Percentiles rank a stretch among this genome's conserved stretches.
Evolutionary conservation across 2,888 invertebrate species (phyloP).

Genomic region (Proisotoma minuta): DNA sequence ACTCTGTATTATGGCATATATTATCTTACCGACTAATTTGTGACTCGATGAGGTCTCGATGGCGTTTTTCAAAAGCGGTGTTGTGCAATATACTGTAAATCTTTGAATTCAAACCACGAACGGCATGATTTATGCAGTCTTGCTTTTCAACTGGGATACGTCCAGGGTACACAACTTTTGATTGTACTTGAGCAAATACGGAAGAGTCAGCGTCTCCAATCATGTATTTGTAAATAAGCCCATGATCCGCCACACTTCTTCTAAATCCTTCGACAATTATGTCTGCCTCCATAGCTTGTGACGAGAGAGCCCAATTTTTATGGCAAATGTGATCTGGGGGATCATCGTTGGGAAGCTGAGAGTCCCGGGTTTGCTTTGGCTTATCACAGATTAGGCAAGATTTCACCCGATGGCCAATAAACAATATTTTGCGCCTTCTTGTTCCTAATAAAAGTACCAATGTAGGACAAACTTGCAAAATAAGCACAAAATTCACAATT

Average conservation of each 20-base stretch:
- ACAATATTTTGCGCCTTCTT: conserved; percentile 13
- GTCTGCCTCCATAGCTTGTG: conserved; percentile 18
- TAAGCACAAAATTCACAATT: not conserved
- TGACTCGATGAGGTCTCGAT: not conserved
- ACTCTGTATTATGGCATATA: not conserved
- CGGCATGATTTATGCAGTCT: conserved; percentile 30
- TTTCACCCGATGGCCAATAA: conserved; percentile 4
- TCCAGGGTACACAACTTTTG: conserved; percentile 11
- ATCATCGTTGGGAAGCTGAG: not conserved
- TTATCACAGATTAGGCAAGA: conserved; percentile 11
- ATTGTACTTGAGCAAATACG: conserved; percentile 14
- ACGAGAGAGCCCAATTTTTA: conserved; percentile 16
- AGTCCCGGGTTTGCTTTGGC: no score
- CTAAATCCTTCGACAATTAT: conserved; percentile 24
- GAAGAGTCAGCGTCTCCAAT: conserved; percentile 31
- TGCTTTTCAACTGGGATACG: conserved; percentile 17
- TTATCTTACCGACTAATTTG: not conserved
- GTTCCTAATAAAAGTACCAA: not conserved
- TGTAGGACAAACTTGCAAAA: no score
- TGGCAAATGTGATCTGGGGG: conserved; percentile 15
- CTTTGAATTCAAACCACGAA: conserved; percentile 18
- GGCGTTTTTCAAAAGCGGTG: conserved; percentile 1
- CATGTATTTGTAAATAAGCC: conserved; percentile 23
- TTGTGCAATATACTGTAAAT: conserved; percentile 3
- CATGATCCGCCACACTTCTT: conserved; percentile 17